Conservation (phyloP, 2,797 vertebrate species). For the Lepilemur ruficaudatus region DNA sequence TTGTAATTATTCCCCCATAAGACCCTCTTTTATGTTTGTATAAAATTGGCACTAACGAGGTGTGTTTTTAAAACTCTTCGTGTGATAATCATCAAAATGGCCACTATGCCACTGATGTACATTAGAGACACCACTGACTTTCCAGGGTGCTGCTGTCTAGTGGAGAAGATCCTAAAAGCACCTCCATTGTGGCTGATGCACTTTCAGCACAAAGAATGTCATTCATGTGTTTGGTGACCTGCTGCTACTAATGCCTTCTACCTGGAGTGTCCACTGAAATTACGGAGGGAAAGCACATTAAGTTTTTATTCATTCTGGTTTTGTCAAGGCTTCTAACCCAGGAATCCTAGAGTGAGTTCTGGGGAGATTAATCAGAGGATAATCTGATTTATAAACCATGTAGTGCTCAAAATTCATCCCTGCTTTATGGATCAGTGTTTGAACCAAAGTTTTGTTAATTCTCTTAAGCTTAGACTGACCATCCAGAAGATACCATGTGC, state of each 20-base stretch:
- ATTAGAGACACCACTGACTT: background rate
- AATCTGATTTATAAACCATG: background rate
- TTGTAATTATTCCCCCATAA: background rate
- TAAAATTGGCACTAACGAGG: background rate
- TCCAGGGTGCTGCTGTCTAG: background rate
- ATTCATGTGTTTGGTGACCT: background rate
- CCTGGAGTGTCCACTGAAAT: background rate
- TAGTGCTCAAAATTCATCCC: background rate
- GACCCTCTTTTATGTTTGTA: background rate
- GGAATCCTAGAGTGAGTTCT: background rate
- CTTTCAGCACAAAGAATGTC: background rate
- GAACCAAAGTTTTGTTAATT: background rate
- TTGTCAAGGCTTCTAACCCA: background rate
- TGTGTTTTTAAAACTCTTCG: background rate
- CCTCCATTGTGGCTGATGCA: background rate
- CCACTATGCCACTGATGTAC: background rate
- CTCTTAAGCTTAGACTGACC: background rate
- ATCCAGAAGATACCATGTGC: background rate
- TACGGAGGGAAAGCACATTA: background rate
- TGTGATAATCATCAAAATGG: background rate
- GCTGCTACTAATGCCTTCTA: background rate
- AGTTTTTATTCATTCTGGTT: background rate
- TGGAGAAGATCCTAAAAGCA: background rate
- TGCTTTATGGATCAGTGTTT: background rate
- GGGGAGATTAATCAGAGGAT: background rate